These are phyloP conservation scores for Acipenser oxyrinchus DNA, from an alignment of 2,797 vertebrate genomes.

Conservation along the genomic window DNA sequence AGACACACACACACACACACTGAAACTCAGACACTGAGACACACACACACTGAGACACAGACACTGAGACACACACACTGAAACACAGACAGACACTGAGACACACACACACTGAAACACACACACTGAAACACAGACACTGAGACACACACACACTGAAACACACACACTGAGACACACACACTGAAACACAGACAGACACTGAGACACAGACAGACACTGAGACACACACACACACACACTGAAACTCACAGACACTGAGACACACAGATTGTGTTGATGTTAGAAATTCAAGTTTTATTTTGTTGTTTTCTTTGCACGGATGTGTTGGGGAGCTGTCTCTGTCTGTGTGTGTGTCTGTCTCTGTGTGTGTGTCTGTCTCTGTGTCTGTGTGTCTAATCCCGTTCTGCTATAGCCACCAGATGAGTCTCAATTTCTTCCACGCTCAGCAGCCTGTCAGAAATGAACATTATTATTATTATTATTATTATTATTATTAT, in stretches of 20 bases:
- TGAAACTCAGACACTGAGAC: neutral
- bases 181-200: slow-evolving; percentile 12
- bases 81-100: slow-evolving; percentile 5
- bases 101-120: slow-evolving; percentile 7
- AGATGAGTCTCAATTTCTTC: slow-evolving; percentile 55
- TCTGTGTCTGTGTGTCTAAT: slow-evolving; percentile 34
- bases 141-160: slow-evolving; percentile 4
- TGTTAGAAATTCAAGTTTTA: no score
- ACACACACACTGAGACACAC: slow-evolving; percentile 4
- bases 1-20: no score
- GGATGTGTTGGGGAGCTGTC: neutral
- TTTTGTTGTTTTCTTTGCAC: neutral
- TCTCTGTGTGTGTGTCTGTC: neutral
- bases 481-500: no score
- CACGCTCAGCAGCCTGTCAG: slow-evolving; percentile 48
- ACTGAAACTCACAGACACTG: slow-evolving; percentile 11
- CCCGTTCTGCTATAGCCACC: slow-evolving; percentile 60
- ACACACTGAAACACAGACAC: neutral
- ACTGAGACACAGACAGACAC: slow-evolving; percentile 2
- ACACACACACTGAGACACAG: neutral
- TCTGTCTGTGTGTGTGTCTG: neutral
- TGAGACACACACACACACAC: slow-evolving; percentile 15
- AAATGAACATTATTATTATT: neutral
- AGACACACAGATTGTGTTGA: neutral
- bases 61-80: slow-evolving; percentile 4